Base-by-base conservation (phyloP, 2,113 vertebrate genomes). In the Stigmatopora argus region DNA sequence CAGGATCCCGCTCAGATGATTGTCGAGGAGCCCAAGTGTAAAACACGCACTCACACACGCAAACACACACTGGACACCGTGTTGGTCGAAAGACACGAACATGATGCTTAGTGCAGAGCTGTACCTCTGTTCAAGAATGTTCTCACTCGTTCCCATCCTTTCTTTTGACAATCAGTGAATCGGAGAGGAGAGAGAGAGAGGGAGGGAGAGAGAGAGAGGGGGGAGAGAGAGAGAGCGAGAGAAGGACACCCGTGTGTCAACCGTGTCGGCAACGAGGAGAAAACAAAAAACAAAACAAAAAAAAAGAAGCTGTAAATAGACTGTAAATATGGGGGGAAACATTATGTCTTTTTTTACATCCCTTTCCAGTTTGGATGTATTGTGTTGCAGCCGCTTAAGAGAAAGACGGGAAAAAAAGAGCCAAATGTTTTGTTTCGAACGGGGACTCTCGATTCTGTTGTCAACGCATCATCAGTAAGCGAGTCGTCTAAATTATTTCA, bases 81-180 rank as follows among this genome's bases (percentile, higher is more conserved):
- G 71, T 65, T 69, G 78, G 69, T 64, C 72, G 58, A 64, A 49
- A 78, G 72, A 77, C 69, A 61, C 58, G 23, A 65, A 49, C 69
- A 79, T 72, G 65, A 75, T 8, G 78, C 72, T 78, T 67, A 62
- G 73, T 8, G 72, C 79, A 59, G 74, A 75, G 78, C 77, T 71
- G 82, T 80, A 72, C 83, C 78, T 83, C 82, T 21, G 51, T 68
- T 67, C 59, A 51, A 85, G 85, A 87, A 89, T 83, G 86, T 89
- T 81, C 85, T 86, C 77, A 79, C 84, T 80, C 66, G 80, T 85
- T 86, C 82, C 81, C 84, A 84, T 87, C 79, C 84, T 86, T 88
- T 85, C 82, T 84, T 87, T 89, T 89, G 87, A 89, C 87, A 89
- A 89, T 89, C 87, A 89, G 82, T 71, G 81, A 87, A 71, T 74